These are phyloP conservation scores for Sinocyclocheilus anshuiensis DNA, from an alignment of 2,113 vertebrate species.

Conservation along the genomic window DNA sequence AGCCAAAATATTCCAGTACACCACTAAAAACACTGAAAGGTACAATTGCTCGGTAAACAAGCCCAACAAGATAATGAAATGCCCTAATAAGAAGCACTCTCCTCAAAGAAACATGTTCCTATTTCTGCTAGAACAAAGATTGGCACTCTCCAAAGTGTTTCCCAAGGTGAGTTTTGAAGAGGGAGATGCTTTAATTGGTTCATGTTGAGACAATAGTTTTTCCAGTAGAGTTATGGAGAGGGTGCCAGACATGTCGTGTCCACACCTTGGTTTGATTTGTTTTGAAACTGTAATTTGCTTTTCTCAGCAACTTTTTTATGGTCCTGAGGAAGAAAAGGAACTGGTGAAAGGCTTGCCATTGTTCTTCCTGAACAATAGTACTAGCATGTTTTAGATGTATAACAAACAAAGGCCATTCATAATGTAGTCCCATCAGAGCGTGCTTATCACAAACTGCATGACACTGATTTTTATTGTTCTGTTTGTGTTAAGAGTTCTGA, in stretches of 20 bases:
- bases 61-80: slow-evolving; percentile 47
- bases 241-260: slow-evolving; percentile 46
- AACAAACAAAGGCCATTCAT: slow-evolving; percentile 15
- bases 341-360: slow-evolving; percentile 11
- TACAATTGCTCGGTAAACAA: slow-evolving; percentile 48
- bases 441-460: not conserved
- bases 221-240: slow-evolving; percentile 39
- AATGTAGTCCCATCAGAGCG: not conserved
- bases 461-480: not conserved
- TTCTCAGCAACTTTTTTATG: slow-evolving; percentile 60
- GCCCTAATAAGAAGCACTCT: slow-evolving; percentile 27
- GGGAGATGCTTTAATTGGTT: slow-evolving; percentile 42
- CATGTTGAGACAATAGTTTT: slow-evolving; percentile 46
- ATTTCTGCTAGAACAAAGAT: slow-evolving; percentile 32
- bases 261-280: slow-evolving; percentile 63
- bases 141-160: slow-evolving; percentile 15
- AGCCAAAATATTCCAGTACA: not conserved
- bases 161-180: slow-evolving; percentile 38
- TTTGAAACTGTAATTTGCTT: slow-evolving; percentile 67
- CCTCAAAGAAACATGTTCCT: slow-evolving; percentile 22
- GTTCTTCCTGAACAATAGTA: slow-evolving; percentile 39
- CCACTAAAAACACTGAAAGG: not conserved
- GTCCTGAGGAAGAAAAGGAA: slow-evolving; percentile 9
- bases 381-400: slow-evolving; percentile 26
- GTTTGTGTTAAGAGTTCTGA: not conserved